Percentiles rank a stretch among this genome's conserved stretches.
Conservation (phyloP, 2,797 vertebrate genomes). For the Lepidocolaptes lacrymiger region DNA sequence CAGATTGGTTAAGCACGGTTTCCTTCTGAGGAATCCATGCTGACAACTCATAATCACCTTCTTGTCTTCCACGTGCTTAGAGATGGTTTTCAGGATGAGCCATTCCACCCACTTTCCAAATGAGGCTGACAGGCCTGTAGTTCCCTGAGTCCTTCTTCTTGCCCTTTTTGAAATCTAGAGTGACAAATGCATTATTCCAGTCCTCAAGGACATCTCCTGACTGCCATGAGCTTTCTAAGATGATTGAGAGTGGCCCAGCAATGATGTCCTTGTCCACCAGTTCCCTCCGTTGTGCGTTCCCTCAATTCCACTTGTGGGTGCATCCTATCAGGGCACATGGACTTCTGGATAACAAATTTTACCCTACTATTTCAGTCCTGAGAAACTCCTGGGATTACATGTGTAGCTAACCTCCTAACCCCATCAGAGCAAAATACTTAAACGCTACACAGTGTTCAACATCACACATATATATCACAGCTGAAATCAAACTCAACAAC, state of each 20-base stretch:
- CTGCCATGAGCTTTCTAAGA: neutral
- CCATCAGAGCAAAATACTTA: neutral
- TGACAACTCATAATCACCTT: neutral
- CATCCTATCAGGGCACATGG: neutral
- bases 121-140: neutral
- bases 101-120: neutral
- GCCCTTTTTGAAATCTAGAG: neutral
- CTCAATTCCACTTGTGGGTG: neutral
- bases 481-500: neutral
- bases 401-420: neutral
- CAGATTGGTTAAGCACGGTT: neutral
- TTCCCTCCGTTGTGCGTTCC: too few species aligned
- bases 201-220: neutral
- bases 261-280: neutral
- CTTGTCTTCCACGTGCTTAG: neutral
- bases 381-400: neutral
- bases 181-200: neutral
- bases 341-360: neutral
- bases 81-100: neutral
- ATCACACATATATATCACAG: fast-evolving
- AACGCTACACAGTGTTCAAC: neutral
- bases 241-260: neutral
- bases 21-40: neutral
- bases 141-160: neutral
- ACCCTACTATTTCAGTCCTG: neutral